A percentile compares a stretch with the other conserved stretches of the same genome.
Conservation (phyloP, 1,140 invertebrate genomes). For the Heliconius eleuchia region DNA sequence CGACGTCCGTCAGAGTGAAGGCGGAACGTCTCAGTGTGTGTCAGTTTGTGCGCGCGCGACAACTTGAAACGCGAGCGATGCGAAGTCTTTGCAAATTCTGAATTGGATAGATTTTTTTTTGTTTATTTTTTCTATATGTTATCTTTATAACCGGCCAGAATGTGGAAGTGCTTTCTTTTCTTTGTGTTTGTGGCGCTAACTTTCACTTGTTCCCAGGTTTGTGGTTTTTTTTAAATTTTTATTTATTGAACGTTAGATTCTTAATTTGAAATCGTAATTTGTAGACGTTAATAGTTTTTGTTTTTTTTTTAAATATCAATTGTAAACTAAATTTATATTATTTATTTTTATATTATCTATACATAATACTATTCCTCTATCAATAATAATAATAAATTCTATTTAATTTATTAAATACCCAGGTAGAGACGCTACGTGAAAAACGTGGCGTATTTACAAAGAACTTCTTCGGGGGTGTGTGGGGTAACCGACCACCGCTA, state of each 20-base stretch:
- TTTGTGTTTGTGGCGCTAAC: constrained; percentile 58
- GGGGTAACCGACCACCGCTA: constrained; percentile 68
- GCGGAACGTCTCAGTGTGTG: constrained; percentile 64
- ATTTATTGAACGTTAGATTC: background rate
- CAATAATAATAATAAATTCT: too few species aligned
- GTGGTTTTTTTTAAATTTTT: constrained; percentile 35
- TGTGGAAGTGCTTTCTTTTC: constrained; percentile 68
- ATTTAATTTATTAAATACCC: constrained; percentile 28
- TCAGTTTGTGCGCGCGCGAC: constrained; percentile 60
- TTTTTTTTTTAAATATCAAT: background rate
- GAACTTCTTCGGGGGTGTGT: constrained; percentile 76
- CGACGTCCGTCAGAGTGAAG: constrained; percentile 43
- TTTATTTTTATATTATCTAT: too few species aligned
- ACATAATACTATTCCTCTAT: too few species aligned
- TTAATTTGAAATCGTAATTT: constrained; percentile 3
- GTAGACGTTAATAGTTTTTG: background rate
- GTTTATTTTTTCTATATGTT: constrained; percentile 46
- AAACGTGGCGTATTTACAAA: constrained; percentile 59
- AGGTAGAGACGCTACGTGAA: constrained; percentile 57
- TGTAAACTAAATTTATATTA: background rate
- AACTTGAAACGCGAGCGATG: constrained; percentile 59
- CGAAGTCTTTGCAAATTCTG: constrained; percentile 58
- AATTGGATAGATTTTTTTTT: constrained; percentile 52
- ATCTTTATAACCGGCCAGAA: constrained; percentile 44
- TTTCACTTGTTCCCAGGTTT: constrained; percentile 68